Evolutionary conservation across 1,140 invertebrate species (phyloP).

Genomic region (Camponotus floridanus): DNA sequence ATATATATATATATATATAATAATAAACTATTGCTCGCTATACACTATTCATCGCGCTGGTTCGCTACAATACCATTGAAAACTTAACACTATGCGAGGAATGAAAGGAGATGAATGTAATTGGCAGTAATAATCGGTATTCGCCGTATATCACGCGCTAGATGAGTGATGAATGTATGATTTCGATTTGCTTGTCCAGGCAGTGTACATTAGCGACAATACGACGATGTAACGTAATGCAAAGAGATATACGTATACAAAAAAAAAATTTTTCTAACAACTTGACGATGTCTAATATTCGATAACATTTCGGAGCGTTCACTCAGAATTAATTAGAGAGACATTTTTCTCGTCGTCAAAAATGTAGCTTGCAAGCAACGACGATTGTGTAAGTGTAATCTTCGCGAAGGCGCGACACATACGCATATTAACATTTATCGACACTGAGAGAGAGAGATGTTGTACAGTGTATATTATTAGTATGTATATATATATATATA

Average conservation of each 20-base stretch:
- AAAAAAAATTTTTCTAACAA: constrained; percentile 24
- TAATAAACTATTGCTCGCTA: constrained; percentile 59
- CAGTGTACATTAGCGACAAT: constrained; percentile 32
- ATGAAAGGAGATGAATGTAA: constrained; percentile 70
- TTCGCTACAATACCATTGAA: constrained; percentile 58
- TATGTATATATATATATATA: constrained; percentile 21
- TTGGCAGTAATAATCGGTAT: constrained; percentile 74
- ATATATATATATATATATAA: too few relatives aligned
- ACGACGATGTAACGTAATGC: constrained; percentile 6
- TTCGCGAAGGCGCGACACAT: constrained; percentile 50
- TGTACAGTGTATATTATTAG: constrained; percentile 43
- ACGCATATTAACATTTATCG: constrained; percentile 58
- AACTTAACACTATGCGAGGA: constrained; percentile 65
- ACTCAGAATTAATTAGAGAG: background rate
- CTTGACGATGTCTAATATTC: constrained; percentile 24
- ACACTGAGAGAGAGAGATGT: constrained; percentile 41
- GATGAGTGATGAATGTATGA: constrained; percentile 10
- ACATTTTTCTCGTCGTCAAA: background rate
- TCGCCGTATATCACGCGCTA: constrained; percentile 27
- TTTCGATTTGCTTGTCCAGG: constrained; percentile 4
- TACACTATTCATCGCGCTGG: constrained; percentile 58
- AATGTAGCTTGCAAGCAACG: constrained; percentile 42
- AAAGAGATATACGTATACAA: constrained; percentile 9
- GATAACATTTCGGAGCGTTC: background rate
- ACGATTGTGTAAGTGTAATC: constrained; percentile 18